Percentiles rank a stretch among this genome's conserved stretches.
Conservation (phyloP, 2,113 vertebrate species). For the Halcyon senegalensis region DNA sequence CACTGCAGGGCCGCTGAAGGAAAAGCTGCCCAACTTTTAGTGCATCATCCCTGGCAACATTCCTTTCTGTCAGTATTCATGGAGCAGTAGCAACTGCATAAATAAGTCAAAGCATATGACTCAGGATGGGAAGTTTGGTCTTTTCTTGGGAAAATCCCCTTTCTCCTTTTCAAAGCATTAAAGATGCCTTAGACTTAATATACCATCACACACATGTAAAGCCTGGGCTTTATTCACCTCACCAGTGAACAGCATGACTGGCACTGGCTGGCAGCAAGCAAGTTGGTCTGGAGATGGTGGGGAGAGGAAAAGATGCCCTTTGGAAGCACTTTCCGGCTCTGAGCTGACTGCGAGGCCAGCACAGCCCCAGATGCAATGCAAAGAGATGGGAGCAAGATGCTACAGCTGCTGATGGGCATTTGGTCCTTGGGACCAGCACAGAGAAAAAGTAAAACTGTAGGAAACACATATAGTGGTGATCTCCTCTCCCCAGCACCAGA, state of each 20-base stretch:
- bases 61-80: neutral
- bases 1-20: neutral
- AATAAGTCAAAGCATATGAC: conserved; percentile 37
- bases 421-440: accelerated
- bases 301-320: neutral
- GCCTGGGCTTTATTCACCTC: neutral
- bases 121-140: conserved; percentile 5
- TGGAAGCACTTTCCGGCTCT: neutral
- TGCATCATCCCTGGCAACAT: neutral
- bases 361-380: neutral
- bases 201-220: neutral
- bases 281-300: neutral
- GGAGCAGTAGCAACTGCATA: neutral
- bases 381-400: neutral
- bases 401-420: accelerated
- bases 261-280: neutral
- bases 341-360: neutral
- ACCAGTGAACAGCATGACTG: neutral
- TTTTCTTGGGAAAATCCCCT: conserved; percentile 37
- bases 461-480: accelerated
- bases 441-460: neutral
- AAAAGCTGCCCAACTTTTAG: neutral
- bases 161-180: neutral
- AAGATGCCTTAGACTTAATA: neutral
- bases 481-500: neutral